A percentile compares a stretch with the other conserved stretches of the same genome.
phyloP scores from a whole-genome alignment of 2,888 invertebrate species.

The Lottia scabra region DNA sequence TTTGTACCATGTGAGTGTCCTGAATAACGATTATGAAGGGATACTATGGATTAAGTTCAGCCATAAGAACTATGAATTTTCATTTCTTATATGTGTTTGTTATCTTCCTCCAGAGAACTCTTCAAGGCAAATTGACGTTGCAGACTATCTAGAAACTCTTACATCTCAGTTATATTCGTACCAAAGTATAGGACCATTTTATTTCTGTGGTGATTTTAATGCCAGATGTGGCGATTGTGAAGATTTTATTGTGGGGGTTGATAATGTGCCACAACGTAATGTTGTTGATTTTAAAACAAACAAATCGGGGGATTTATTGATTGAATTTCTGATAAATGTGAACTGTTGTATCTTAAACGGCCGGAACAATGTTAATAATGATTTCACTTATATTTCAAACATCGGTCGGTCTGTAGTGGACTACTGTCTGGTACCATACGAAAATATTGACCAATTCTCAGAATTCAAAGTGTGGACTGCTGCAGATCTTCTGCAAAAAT shows the following conservation, averaged over 20 bases:
- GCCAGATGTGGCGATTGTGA: not conserved
- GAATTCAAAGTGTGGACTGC: not conserved
- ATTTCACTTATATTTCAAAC: no score
- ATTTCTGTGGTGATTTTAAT: constrained; percentile 1
- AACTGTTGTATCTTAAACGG: no score
- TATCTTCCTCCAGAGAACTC: not conserved
- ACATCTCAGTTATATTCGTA: not conserved
- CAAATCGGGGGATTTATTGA: not conserved
- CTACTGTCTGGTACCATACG: not conserved
- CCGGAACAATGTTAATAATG: no score
- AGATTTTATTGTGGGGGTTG: not conserved
- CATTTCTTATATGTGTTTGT: no score
- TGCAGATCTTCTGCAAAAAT: not conserved
- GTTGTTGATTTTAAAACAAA: not conserved
- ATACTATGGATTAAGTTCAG: no score
- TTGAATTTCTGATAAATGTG: not conserved
- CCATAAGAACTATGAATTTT: no score
- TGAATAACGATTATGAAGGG: no score
- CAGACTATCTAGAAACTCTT: not conserved
- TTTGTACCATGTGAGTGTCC: no score
- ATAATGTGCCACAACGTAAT: not conserved
- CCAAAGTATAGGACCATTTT: no score
- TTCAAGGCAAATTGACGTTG: not conserved
- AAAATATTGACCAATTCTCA: not conserved
- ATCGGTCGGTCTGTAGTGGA: not conserved